phyloP scores from a whole-genome alignment of 2,888 invertebrate genomes.

The Drosophila robusta region DNA sequence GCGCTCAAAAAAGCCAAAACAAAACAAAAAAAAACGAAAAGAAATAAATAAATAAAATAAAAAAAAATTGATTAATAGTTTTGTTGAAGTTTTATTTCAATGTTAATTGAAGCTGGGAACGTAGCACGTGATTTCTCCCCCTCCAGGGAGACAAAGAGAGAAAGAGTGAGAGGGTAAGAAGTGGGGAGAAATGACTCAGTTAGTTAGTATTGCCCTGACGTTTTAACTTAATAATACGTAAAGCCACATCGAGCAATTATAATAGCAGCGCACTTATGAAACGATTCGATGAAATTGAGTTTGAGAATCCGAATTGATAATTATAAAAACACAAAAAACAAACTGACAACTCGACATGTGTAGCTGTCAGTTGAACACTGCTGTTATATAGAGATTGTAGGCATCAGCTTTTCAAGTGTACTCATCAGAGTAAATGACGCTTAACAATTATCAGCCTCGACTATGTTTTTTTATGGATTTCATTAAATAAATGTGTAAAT shows the following conservation, averaged over 20 bases:
- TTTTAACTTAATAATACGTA: slow-evolving; percentile 14
- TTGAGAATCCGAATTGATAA: slow-evolving; percentile 31
- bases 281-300: slow-evolving; percentile 37
- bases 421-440: slow-evolving; percentile 20
- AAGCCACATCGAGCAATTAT: slow-evolving; percentile 34
- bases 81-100: slow-evolving; percentile 52
- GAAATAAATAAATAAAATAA: slow-evolving; percentile 13
- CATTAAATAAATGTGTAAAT: slow-evolving; percentile 4
- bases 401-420: slow-evolving; percentile 19
- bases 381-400: slow-evolving; percentile 13
- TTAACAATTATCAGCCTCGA: slow-evolving; percentile 21
- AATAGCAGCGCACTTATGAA: slow-evolving; percentile 35
- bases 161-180: not conserved
- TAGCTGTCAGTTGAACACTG: slow-evolving; percentile 47
- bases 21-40: not conserved
- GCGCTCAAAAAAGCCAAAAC: slow-evolving; percentile 42
- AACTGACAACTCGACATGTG: slow-evolving; percentile 43
- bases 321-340: slow-evolving; percentile 13
- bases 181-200: slow-evolving; percentile 36
- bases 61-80: slow-evolving; percentile 49
- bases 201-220: slow-evolving; percentile 29
- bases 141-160: not conserved
- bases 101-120: slow-evolving; percentile 45
- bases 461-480: slow-evolving; percentile 2
- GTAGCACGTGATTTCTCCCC: slow-evolving; percentile 31